A percentile compares a stretch with the other conserved stretches of the same genome.
phyloP scores from a whole-genome alignment of 2,113 vertebrate genomes.

The Bufo gargarizans region DNA sequence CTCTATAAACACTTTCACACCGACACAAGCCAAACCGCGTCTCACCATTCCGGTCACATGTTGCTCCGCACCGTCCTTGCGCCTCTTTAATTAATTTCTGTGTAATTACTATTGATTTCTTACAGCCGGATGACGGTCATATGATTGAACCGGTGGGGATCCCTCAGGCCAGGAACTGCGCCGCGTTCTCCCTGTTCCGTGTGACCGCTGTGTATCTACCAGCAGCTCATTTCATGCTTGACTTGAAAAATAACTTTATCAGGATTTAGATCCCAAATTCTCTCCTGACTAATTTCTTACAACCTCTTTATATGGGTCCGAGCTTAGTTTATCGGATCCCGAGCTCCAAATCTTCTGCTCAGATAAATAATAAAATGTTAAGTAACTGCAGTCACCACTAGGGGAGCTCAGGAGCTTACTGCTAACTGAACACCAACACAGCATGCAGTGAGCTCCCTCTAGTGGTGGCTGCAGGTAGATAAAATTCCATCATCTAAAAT shows the following conservation, averaged over 20 bases:
- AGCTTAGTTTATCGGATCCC: not conserved
- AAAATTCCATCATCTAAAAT: too few species aligned
- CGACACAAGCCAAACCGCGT: not conserved
- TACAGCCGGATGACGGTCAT: conserved; percentile 70
- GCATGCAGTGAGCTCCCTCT: too few species aligned
- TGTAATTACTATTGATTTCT: conserved; percentile 74
- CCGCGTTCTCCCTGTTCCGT: conserved; percentile 31
- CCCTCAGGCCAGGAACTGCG: conserved; percentile 64
- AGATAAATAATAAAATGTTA: not conserved
- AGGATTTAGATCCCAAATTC: not conserved
- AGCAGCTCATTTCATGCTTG: not conserved
- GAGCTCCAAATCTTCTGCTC: not conserved
- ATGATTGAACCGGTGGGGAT: conserved; percentile 66
- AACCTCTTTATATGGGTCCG: not conserved
- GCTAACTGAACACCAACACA: too few species aligned
- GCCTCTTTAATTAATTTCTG: conserved; percentile 75
- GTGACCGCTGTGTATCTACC: not conserved
- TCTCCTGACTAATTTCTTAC: not conserved
- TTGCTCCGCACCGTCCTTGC: not conserved
- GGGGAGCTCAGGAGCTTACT: not conserved
- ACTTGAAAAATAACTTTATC: not conserved
- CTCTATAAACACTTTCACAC: conserved; percentile 36
- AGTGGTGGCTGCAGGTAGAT: too few species aligned
- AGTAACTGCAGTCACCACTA: not conserved
- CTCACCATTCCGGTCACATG: conserved; percentile 60